Evolutionary conservation across 2,888 invertebrate species (phyloP).

Genomic region (Phalera bucephala): DNA sequence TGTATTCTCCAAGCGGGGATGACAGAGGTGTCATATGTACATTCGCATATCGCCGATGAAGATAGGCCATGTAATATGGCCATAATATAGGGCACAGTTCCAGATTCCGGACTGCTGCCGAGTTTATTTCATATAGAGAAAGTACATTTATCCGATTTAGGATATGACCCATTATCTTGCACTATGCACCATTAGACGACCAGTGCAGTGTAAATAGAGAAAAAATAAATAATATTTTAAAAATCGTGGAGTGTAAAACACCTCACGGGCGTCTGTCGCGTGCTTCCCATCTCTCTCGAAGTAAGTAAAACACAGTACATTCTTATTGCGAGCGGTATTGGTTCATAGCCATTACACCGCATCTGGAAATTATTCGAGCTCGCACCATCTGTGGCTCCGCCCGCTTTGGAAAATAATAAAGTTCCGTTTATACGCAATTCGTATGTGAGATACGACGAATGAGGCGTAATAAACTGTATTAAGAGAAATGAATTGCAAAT

Average conservation of each 20-base stretch:
- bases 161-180: no score
- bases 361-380: conserved; percentile 69
- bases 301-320: conserved; percentile 59
- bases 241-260: conserved; percentile 32
- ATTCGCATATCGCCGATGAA: no score
- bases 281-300: conserved; percentile 53
- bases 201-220: no score
- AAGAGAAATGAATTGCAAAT: conserved; percentile 73
- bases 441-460: conserved; percentile 78
- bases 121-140: no score
- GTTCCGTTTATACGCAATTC: conserved; percentile 77
- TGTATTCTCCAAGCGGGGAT: no score
- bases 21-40: no score
- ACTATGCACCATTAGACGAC: no score
- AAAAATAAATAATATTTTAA: no score
- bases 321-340: conserved; percentile 55
- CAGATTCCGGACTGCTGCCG: no score
- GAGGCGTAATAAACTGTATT: conserved; percentile 76
- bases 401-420: conserved; percentile 76
- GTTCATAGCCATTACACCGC: conserved; percentile 46
- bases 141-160: no score
- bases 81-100: no score
- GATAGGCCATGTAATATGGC: no score
- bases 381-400: conserved; percentile 64
- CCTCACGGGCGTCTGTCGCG: conserved; percentile 29